Evolutionary conservation across 2,113 vertebrate species (phyloP).

Genomic region (Cynopterus brachyotis): DNA sequence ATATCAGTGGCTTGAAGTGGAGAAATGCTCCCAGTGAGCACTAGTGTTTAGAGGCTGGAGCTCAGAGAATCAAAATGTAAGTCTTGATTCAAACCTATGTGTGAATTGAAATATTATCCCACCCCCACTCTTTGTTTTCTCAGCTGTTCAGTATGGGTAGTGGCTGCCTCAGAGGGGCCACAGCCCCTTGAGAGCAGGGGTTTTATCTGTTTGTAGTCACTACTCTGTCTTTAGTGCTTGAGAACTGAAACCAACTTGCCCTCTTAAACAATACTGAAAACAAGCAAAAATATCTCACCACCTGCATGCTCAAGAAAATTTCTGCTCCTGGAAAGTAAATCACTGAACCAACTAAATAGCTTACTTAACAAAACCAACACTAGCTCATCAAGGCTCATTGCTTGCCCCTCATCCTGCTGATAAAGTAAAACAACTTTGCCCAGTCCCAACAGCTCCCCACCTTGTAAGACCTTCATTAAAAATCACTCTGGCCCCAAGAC

Average conservation of each 20-base stretch:
- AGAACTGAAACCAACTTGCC: not conserved
- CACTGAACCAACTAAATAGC: not conserved
- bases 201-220: not conserved
- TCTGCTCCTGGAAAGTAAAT: not conserved
- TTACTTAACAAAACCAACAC: not conserved
- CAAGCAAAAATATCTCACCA: not conserved
- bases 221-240: not conserved
- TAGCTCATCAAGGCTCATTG: no score
- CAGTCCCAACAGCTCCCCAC: accelerated
- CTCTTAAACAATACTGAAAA: not conserved
- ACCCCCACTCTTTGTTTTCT: not conserved
- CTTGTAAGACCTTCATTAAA: not conserved
- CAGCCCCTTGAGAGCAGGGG: not conserved
- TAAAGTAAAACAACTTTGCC: not conserved
- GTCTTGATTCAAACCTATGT: not conserved
- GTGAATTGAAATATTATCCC: not conserved
- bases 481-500: no score
- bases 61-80: not conserved
- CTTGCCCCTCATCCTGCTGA: not conserved
- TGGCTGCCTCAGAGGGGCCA: not conserved
- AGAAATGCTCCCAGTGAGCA: accelerated
- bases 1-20: not conserved
- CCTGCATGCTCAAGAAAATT: not conserved
- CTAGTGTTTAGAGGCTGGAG: not conserved
- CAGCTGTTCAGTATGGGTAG: not conserved